These are phyloP conservation scores for Sander lucioperca DNA, from an alignment of 2,113 vertebrate genomes.

Conservation along the genomic window DNA sequence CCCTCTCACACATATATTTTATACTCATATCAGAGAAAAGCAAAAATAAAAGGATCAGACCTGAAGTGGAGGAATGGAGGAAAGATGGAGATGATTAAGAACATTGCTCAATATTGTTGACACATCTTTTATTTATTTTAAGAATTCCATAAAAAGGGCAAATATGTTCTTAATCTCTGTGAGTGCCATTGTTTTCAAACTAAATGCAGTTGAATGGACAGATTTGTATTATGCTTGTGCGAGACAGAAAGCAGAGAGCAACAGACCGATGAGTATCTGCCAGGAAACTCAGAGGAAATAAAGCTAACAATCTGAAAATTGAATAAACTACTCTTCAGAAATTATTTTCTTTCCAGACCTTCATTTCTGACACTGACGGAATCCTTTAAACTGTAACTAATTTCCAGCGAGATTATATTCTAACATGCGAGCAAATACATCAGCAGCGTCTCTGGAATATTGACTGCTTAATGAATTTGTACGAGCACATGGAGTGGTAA, in stretches of 20 bases:
- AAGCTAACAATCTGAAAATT: slow-evolving; percentile 2
- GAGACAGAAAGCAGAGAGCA: background rate
- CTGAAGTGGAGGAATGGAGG: background rate
- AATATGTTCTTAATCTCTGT: background rate
- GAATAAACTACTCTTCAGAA: background rate
- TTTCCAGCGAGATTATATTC: slow-evolving; percentile 33
- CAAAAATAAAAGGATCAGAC: background rate
- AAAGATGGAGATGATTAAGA: background rate
- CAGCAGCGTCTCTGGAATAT: slow-evolving; percentile 12
- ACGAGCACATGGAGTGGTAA: background rate
- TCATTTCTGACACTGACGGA: slow-evolving; percentile 19
- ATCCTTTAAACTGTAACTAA: slow-evolving; percentile 38
- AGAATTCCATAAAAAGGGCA: background rate
- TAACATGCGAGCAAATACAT: slow-evolving; percentile 13
- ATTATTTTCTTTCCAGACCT: slow-evolving; percentile 16
- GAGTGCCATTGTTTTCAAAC: background rate
- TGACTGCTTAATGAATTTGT: slow-evolving; percentile 38
- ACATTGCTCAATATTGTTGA: background rate
- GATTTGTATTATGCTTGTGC: background rate
- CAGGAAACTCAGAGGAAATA: background rate
- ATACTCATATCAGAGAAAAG: background rate
- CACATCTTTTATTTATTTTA: slow-evolving; percentile 5
- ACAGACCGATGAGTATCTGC: background rate
- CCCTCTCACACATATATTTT: background rate
- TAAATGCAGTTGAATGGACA: background rate